Evolutionary conservation across 2,113 vertebrate species (phyloP).

Genomic region (Phrynosoma platyrhinos): DNA sequence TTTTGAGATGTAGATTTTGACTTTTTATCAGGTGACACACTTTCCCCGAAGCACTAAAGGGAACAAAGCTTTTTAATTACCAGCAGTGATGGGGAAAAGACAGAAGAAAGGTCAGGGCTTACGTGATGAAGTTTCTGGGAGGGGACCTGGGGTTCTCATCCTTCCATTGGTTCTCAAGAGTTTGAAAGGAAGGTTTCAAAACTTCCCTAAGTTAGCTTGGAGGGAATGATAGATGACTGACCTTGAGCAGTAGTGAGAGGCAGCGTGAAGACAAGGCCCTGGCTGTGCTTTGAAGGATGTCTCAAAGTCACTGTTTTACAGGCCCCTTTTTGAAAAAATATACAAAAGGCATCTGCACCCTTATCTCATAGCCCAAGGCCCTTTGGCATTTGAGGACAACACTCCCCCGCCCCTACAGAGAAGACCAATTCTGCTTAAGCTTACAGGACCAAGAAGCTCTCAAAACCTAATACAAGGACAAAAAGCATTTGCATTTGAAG

Average conservation of each 20-base stretch:
- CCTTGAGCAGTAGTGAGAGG: not conserved
- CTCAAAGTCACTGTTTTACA: not conserved
- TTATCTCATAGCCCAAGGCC: not conserved
- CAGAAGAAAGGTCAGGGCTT: constrained; percentile 18
- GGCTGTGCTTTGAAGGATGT: constrained; percentile 29
- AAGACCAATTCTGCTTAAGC: not conserved
- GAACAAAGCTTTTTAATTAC: constrained; percentile 34
- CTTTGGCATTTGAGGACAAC: not conserved
- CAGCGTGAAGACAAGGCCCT: not conserved
- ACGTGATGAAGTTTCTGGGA: not conserved
- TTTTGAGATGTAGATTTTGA: constrained; percentile 29
- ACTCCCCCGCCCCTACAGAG: not conserved
- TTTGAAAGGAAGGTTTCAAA: not conserved
- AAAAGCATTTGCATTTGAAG: not conserved
- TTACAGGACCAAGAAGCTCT: not conserved
- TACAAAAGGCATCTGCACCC: not conserved
- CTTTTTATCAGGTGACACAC: constrained; percentile 32
- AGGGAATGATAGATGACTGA: constrained; percentile 6
- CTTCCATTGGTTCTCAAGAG: not conserved
- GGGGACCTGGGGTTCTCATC: not conserved
- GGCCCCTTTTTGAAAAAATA: not conserved
- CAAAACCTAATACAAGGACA: not conserved
- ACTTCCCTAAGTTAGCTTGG: not conserved
- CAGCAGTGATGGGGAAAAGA: not conserved
- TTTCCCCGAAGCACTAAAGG: constrained; percentile 6